These are phyloP conservation scores for Cottus gobio DNA, from an alignment of 2,113 vertebrate genomes.

Conservation along the genomic window DNA sequence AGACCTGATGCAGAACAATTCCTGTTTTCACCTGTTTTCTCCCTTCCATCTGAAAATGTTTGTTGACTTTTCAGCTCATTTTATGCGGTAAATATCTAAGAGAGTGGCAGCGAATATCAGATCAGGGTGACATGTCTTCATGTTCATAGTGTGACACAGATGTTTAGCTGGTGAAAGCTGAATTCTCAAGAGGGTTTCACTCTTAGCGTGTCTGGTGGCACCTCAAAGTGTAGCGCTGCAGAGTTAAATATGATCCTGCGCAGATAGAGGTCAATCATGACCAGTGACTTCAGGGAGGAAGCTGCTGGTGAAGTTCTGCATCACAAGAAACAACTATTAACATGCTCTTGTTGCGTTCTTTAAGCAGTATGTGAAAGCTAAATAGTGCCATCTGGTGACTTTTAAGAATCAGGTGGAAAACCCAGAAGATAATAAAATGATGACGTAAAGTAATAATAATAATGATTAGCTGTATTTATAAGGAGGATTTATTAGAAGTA, in stretches of 20 bases:
- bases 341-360: slow-evolving; percentile 43
- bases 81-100: slow-evolving; percentile 75
- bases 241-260: slow-evolving; percentile 22
- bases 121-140: slow-evolving; percentile 66
- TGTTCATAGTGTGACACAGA: slow-evolving; percentile 55
- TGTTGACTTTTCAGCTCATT: slow-evolving; percentile 78
- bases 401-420: slow-evolving; percentile 53
- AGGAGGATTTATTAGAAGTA: background rate
- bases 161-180: slow-evolving; percentile 51
- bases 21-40: slow-evolving; percentile 53
- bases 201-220: slow-evolving; percentile 17
- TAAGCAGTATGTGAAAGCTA: slow-evolving; percentile 70
- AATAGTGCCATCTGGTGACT: slow-evolving; percentile 83
- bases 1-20: slow-evolving; percentile 70
- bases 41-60: slow-evolving; percentile 67
- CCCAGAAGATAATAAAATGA: slow-evolving; percentile 40
- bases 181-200: slow-evolving; percentile 47
- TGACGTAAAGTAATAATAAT: slow-evolving; percentile 43
- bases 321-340: slow-evolving; percentile 40
- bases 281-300: slow-evolving; percentile 46
- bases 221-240: slow-evolving; percentile 21
- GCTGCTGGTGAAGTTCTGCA: slow-evolving; percentile 50
- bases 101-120: slow-evolving; percentile 67
- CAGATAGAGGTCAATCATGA: slow-evolving; percentile 64
- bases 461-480: slow-evolving; percentile 9